A percentile compares a stretch with the other conserved stretches of the same genome.
phyloP scores from a whole-genome alignment of 2,888 invertebrate genomes.

The Dorcus parallelipipedus region DNA sequence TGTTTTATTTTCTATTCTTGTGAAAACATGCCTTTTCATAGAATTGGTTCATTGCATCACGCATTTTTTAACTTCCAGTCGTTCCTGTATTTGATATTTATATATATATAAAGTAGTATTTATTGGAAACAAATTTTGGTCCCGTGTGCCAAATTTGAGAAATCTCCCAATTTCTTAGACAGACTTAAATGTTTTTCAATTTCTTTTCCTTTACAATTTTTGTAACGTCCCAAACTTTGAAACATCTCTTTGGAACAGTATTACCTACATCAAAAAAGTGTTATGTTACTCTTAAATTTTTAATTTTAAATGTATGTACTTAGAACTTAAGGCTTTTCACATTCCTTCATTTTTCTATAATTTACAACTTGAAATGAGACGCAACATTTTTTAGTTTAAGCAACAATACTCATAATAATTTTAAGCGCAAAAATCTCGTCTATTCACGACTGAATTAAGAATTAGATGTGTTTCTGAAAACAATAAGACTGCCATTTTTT shows the following conservation, averaged over 20 bases:
- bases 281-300: not conserved
- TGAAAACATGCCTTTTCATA: not conserved
- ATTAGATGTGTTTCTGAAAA: too few species aligned
- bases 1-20: slow-evolving; percentile 5
- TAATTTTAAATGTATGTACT: slow-evolving; percentile 16
- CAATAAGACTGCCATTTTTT: too few species aligned
- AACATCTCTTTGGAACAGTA: not conserved
- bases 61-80: not conserved
- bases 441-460: too few species aligned
- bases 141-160: slow-evolving; percentile 10
- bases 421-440: not conserved
- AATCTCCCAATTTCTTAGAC: not conserved
- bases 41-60: not conserved
- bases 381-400: not conserved
- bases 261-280: not conserved
- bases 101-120: slow-evolving; percentile 4
- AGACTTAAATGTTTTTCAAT: too few species aligned
- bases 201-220: too few species aligned
- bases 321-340: slow-evolving; percentile 17
- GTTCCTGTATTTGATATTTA: slow-evolving; percentile 12
- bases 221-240: too few species aligned
- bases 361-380: slow-evolving; percentile 1
- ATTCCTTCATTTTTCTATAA: slow-evolving; percentile 7
- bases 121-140: slow-evolving; percentile 13
- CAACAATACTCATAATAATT: slow-evolving; percentile 1